These are phyloP conservation scores for Poicephalus gulielmi DNA, from an alignment of 2,113 vertebrate genomes.

Conservation along the genomic window DNA sequence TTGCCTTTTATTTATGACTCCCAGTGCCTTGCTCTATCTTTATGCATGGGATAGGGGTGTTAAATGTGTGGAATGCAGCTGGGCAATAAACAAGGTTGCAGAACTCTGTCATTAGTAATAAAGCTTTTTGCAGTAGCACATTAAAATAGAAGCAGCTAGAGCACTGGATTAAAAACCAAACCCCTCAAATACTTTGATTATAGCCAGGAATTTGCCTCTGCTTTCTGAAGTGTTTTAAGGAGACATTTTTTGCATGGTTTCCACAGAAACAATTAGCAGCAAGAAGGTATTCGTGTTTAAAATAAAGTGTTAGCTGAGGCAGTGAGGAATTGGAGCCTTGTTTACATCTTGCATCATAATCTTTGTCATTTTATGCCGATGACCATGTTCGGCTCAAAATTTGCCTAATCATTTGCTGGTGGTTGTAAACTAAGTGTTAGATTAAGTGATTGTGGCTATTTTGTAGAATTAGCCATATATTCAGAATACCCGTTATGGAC, in stretches of 20 bases:
- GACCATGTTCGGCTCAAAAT: background rate
- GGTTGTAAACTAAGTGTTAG: background rate
- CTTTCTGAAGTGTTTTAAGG: background rate
- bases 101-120: background rate
- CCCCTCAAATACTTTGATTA: background rate
- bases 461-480: background rate
- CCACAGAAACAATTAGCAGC: background rate
- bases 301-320: background rate
- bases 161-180: background rate
- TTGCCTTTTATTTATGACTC: constrained; percentile 5
- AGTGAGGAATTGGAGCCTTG: background rate
- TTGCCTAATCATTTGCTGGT: background rate
- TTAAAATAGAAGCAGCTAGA: background rate
- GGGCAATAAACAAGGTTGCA: background rate
- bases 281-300: background rate
- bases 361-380: background rate
- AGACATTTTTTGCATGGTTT: background rate
- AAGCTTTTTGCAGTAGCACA: background rate
- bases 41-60: background rate
- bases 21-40: background rate
- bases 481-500: background rate
- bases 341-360: background rate
- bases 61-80: background rate
- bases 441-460: background rate
- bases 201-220: background rate